These are phyloP conservation scores for Melinaea menophilus DNA, from an alignment of 2,888 invertebrate species.

Conservation along the genomic window DNA sequence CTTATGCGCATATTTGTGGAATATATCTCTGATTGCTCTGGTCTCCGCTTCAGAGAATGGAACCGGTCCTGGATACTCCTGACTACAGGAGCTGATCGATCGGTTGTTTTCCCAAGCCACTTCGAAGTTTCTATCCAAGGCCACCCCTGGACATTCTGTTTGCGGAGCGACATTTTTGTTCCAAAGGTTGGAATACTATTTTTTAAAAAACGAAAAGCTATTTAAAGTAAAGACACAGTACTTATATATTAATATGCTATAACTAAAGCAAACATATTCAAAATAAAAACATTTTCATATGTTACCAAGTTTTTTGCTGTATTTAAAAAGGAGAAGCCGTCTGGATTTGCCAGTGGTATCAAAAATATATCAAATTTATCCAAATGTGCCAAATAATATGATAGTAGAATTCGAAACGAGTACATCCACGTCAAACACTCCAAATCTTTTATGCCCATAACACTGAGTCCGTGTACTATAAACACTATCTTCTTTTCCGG, in stretches of 20 bases:
- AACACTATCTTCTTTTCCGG: conserved; percentile 61
- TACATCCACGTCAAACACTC: conserved; percentile 32
- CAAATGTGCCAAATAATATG: conserved; percentile 52
- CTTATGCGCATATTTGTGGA: conserved; percentile 58
- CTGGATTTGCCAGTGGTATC: conserved; percentile 67
- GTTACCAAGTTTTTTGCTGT: background rate
- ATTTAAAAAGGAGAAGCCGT: conserved; percentile 41
- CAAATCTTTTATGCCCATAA: conserved; percentile 44
- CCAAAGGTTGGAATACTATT: conserved; percentile 27
- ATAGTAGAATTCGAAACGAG: conserved; percentile 41
- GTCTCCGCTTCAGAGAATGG: conserved; percentile 63
- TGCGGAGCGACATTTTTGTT: conserved; percentile 58
- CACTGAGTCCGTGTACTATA: conserved; percentile 60
- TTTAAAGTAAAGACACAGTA: background rate
- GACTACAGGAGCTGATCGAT: conserved; percentile 49
- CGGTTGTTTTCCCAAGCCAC: conserved; percentile 49
- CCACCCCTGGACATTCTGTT: conserved; percentile 53
- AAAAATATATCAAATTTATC: conserved; percentile 63
- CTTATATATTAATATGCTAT: background rate
- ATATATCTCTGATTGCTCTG: conserved; percentile 49
- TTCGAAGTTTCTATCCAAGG: conserved; percentile 64
- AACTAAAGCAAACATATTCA: background rate
- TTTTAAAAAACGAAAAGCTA: background rate
- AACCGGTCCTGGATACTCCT: conserved; percentile 50
- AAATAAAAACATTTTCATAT: conserved; percentile 17